A percentile compares a stretch with the other conserved stretches of the same genome.
phyloP scores from a whole-genome alignment of 2,888 invertebrate species.

The Vanessa cardui region DNA sequence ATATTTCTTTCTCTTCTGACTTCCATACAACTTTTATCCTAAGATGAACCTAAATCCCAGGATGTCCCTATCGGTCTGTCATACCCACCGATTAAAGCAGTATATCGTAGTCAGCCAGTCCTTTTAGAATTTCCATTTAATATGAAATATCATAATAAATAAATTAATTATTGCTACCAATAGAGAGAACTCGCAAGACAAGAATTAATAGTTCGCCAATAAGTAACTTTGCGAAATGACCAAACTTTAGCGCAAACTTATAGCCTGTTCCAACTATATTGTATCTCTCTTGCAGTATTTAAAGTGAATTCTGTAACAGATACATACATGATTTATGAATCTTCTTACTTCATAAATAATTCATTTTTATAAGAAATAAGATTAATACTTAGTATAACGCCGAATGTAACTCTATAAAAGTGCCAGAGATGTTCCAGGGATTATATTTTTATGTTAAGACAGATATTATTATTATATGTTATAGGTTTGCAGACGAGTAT shows the following conservation, averaged over 20 bases:
- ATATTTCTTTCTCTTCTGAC: no score
- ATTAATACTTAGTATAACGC: neutral
- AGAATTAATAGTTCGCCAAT: conserved; percentile 5
- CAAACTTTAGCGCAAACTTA: conserved; percentile 6
- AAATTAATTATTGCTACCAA: neutral
- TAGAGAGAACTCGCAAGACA: neutral
- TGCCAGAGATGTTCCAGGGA: no score
- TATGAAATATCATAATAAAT: no score
- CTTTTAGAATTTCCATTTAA: no score
- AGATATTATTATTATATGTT: no score
- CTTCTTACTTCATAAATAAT: neutral
- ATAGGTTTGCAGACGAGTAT: no score
- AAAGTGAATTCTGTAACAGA: neutral
- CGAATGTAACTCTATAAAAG: neutral
- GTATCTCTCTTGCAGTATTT: neutral
- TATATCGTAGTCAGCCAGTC: no score
- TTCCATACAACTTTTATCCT: no score
- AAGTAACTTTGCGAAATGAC: conserved; percentile 6
- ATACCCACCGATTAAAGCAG: no score
- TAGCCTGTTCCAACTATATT: neutral
- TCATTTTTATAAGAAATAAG: neutral
- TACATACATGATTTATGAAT: neutral
- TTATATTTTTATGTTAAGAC: neutral
- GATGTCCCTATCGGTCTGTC: no score
- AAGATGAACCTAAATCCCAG: no score